Base-by-base conservation (phyloP, 2,888 invertebrate genomes). In the Himalopsyche tibetana region DNA sequence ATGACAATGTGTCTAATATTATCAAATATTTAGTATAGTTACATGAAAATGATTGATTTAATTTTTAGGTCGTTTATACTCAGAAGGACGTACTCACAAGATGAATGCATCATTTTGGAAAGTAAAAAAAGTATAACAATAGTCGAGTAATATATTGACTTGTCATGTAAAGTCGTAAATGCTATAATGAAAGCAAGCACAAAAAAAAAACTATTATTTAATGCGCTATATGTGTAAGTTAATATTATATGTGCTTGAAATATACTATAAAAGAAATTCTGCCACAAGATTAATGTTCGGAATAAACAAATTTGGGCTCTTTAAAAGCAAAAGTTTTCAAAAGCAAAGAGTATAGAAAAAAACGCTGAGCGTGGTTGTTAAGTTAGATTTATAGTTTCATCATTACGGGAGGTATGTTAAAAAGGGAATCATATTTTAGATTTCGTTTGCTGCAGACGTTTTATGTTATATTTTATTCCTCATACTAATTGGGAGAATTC, bases 331-430 rank as follows among this genome's bases (percentile, higher is more conserved):
- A 74, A 74, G 74, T 74, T 74, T 74, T 74, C 28, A 36, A 74
- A 74, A 74, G 74, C 38, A 74, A 74, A 74, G 74, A 74, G 74
- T 36, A 28, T 15, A 74, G 36, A 74, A 74, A 63, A 40, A 36
- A 74, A 36, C 74, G 74, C 74, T 74, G 74, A 74, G 38, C 74
- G 74, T 36, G 74, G 74, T 74, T 74, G 74, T 74, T 74, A 74
- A 74, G 74, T 74, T 74, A 74, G 74, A 74, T 74, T 74, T 74
- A 74, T 74, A 74, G 74, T 74, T 74, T 74, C 74, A 74, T 74
- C 74, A 74, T 74, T 74, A 74, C 11, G 38, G 38, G 15, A 74
- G 74, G 74, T 74, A 74, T 74, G 36, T 36, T 36, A 74, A 74
- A 38, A 74, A 74, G 74, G 74, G 74, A 74, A 74, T 74, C 74